Evolutionary conservation across 2,113 vertebrate species (phyloP), one percentile per base, ranked within the genome.

Genomic region (Siphamia tubifer): DNA sequence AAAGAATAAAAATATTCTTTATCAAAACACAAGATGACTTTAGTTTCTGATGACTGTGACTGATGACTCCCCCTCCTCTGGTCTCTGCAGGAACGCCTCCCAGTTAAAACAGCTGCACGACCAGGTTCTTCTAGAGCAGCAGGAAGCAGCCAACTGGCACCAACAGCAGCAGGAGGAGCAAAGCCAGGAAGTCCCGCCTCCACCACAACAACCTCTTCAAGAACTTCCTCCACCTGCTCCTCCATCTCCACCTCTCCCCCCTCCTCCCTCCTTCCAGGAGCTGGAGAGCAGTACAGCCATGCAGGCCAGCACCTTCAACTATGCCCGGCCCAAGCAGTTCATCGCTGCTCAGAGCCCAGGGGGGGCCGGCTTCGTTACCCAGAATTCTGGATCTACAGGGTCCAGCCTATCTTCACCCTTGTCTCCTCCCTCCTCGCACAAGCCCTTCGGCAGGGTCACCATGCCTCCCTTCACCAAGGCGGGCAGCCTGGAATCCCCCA

Each of bases 291-390:
- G 87, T 80, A 72, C 92, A 13, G 63, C 92, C 93, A 98, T 98
- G 97, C 96, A 98, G 91, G 92, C 95, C 60, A 92, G 96, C 89
- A 95, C 97, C 49, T 99, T 99, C 90, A 99, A 98, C 92, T 99
- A 99, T 27, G 95, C 97, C 84, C 94, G 98, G 42, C 98, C 98
- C 82, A 99, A 98, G 87, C 98, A 99, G 90, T 99, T 99, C 91
- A 99, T 99, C 30, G 97, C 97, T 1, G 97, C 98, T 17, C 98
- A 99, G 90, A 95, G 90, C 73, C 89, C 91, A 8, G 65, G 70
- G 19, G 65, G 69, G 8, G 83, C 91, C 2, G 90, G 92, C 72
- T 95, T 91, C n/a, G 69, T 88, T 81, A 90, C 95, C 70, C 96
- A 94, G 10, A 94, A 95, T 78, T 96, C 96, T 6, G 95, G 94